These are phyloP conservation scores for Kryptopterus vitreolus DNA, from an alignment of 2,797 vertebrate species.

Conservation along the genomic window DNA sequence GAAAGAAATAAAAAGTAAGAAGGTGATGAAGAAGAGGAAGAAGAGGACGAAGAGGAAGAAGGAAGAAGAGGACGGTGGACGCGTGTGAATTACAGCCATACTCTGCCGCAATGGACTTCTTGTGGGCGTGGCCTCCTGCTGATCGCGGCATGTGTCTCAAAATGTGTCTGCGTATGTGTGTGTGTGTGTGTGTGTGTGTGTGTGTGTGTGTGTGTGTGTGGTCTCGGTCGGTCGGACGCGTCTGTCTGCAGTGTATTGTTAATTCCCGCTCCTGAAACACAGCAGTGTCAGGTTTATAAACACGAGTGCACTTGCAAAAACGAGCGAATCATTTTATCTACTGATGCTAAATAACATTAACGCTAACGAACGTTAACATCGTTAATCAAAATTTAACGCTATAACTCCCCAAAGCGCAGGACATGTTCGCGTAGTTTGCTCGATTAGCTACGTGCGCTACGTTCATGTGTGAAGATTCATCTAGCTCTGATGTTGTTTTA, in stretches of 20 bases:
- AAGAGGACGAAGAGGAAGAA: constrained; percentile 29
- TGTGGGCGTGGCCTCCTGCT: constrained; percentile 54
- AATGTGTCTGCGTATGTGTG: constrained; percentile 33
- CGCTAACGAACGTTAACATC: not conserved
- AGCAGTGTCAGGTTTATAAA: not conserved
- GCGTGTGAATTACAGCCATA: constrained; percentile 80
- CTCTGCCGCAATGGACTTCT: constrained; percentile 63
- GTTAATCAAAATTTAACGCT: not conserved
- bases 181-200: constrained; percentile 35
- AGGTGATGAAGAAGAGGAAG: not conserved
- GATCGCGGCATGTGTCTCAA: constrained; percentile 54
- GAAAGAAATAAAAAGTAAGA: constrained; percentile 20
- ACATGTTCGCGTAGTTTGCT: not conserved
- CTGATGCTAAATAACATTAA: not conserved
- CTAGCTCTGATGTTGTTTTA: not conserved
- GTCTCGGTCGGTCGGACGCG: constrained; percentile 11
- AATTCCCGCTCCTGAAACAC: not conserved
- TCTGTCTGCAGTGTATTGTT: not conserved
- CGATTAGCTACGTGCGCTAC: not conserved
- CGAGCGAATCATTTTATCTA: not conserved
- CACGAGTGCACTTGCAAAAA: not conserved
- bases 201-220: constrained; percentile 36
- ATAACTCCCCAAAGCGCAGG: too few relatives aligned
- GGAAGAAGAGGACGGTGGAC: constrained; percentile 40
- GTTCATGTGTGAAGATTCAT: not conserved